Evolutionary conservation across 2,113 vertebrate genomes (phyloP), one percentile per base, ranked within the genome.

Genomic region (Rhinopomastus cyanomelas): DNA sequence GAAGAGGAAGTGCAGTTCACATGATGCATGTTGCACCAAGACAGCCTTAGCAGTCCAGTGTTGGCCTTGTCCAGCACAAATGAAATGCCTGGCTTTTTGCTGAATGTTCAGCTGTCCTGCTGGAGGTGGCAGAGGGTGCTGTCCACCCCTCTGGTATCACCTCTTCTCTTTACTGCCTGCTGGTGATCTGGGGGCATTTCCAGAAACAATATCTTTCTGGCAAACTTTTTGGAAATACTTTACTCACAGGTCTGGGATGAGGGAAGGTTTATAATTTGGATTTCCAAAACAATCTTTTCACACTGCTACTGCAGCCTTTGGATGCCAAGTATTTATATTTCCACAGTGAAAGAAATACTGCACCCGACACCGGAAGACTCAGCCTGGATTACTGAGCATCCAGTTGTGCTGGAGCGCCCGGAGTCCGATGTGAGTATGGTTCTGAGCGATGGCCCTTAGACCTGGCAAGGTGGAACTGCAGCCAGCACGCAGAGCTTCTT

Each of bases 311-410:
- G 19, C 83, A 91, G 65, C 46, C 16, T 60, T 90, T 52, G 67
- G 11, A 85, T 65, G 8, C 10, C 51, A 42, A 25, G 11, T 80
- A 32, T 90, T 80, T 81, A 4, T 96, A 7, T 94, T 95, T 94
- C 76, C 81, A 83, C 89, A 98, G 98, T 98, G 87, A 98, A 95
- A 94, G 97, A 95, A 90, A 87, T 97, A 89, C 66, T 96, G 4
- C 85, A 93, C 21, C 51, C 95, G 26, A 46, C 78, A 17, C 87
- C 74, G 26, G 96, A 97, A 89, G 96, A 97, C 29, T n/a, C 66
- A 15, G 68, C 94, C 72, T 95, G 93, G 95, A 96, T 95, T 62
- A 94, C 93, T 19, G 96, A 95, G 62, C 95, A 95, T 51, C 94
- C 96, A 15, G 76, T 84, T 73, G 87, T 96, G 92, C 88, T 91